Evolutionary conservation across 2,113 vertebrate genomes (phyloP).

Genomic region (Murina feae): DNA sequence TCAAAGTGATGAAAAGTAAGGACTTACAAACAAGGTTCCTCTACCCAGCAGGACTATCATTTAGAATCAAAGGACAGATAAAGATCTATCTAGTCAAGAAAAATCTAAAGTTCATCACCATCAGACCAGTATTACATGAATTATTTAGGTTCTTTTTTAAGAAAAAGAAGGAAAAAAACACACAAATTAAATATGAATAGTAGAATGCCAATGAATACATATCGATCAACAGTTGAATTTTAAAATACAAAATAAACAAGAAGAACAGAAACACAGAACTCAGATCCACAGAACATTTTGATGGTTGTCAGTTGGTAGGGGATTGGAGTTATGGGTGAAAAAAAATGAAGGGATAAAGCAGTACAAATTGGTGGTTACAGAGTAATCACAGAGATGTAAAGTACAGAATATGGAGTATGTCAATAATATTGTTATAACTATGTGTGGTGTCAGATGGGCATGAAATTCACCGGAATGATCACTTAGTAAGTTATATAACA

Average conservation of each 20-base stretch:
- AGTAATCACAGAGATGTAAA: not conserved
- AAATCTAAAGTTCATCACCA: not conserved
- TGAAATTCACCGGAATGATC: not conserved
- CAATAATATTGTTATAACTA: not conserved
- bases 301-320: not conserved
- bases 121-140: not conserved
- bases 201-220: not conserved
- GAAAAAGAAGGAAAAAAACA: not conserved
- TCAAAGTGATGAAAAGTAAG: not conserved
- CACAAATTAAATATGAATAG: not conserved
- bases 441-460: not conserved
- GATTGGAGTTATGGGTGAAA: not conserved
- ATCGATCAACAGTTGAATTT: not conserved
- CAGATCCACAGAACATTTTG: not conserved
- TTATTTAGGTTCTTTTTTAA: not conserved
- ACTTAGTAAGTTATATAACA: not conserved
- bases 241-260: not conserved
- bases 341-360: not conserved
- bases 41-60: not conserved
- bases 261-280: not conserved
- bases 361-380: not conserved
- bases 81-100: not conserved
- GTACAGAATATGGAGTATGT: not conserved
- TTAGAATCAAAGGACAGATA: not conserved
- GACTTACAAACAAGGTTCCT: not conserved